Evolutionary conservation across 2,113 vertebrate genomes (phyloP).

Genomic region (Oncorhynchus keta): DNA sequence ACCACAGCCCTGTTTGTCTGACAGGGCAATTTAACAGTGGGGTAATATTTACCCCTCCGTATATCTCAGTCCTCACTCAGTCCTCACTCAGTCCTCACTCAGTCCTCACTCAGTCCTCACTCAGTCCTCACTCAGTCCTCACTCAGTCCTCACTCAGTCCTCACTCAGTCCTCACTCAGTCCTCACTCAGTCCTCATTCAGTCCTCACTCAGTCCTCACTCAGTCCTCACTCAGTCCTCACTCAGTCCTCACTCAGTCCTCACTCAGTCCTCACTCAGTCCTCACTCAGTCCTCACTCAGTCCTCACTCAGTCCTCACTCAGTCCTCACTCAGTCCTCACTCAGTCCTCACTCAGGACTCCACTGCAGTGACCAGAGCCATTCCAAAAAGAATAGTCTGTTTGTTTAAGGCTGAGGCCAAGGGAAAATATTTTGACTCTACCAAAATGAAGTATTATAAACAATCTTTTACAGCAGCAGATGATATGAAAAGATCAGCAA

Average conservation of each 20-base stretch:
- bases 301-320: too few species aligned
- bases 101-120: too few species aligned
- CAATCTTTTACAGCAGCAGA: slow-evolving; percentile 62
- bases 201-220: neutral
- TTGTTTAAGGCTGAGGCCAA: slow-evolving; percentile 71
- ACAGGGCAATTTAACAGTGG: slow-evolving; percentile 21
- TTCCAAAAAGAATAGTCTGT: slow-evolving; percentile 73
- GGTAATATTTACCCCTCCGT: slow-evolving; percentile 44
- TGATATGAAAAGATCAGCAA: slow-evolving; percentile 65
- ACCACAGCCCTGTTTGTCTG: slow-evolving; percentile 41
- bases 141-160: too few species aligned
- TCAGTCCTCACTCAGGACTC: slow-evolving; percentile 8
- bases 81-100: too few species aligned
- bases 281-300: too few species aligned
- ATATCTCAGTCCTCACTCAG: slow-evolving; percentile 15
- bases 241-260: too few species aligned
- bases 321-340: too few species aligned
- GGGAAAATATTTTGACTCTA: slow-evolving; percentile 75
- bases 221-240: too few species aligned
- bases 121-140: too few species aligned
- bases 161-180: too few species aligned
- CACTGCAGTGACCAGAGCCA: slow-evolving; percentile 45
- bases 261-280: too few species aligned
- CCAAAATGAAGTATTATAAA: slow-evolving; percentile 73
- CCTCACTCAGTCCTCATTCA: neutral